phyloP scores from a whole-genome alignment of 2,888 invertebrate species.

The Graphium colonna region DNA sequence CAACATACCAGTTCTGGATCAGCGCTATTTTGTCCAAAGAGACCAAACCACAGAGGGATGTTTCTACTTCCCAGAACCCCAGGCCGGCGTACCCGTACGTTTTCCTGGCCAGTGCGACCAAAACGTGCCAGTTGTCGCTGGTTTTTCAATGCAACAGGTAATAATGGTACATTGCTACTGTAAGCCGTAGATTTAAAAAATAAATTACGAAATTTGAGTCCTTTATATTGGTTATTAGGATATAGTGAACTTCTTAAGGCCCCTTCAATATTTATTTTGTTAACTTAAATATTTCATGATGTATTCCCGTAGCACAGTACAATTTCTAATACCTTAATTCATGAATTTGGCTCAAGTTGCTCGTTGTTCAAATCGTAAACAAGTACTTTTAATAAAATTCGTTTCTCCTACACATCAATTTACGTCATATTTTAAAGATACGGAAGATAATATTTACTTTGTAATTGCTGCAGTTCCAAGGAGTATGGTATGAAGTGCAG shows the following conservation, averaged over 20 bases:
- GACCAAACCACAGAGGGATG: slow-evolving; percentile 48
- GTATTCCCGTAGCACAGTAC: too few species aligned
- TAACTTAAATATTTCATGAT: too few species aligned
- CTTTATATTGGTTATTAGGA: too few species aligned
- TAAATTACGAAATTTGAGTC: too few species aligned
- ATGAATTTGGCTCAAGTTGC: too few species aligned
- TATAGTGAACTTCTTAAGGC: too few species aligned
- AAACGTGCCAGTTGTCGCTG: slow-evolving; percentile 36
- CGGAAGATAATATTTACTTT: background rate
- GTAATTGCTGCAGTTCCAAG: slow-evolving; percentile 32
- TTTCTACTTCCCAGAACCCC: slow-evolving; percentile 55
- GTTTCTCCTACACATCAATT: too few species aligned
- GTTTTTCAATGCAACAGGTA: slow-evolving; percentile 43
- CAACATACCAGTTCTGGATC: slow-evolving; percentile 40
- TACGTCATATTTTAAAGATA: too few species aligned
- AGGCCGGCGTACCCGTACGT: slow-evolving; percentile 44
- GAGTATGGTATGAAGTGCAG: slow-evolving; percentile 37
- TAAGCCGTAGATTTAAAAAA: background rate
- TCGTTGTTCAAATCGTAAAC: too few species aligned
- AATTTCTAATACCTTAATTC: too few species aligned
- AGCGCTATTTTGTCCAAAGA: slow-evolving; percentile 39
- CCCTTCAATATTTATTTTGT: too few species aligned
- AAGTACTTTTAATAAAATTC: too few species aligned
- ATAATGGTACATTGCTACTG: slow-evolving; percentile 20
- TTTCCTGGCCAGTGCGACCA: slow-evolving; percentile 57